Percentiles rank a stretch among this genome's conserved stretches.
Evolutionary conservation across 2,113 vertebrate genomes (phyloP).

Genomic region (Cairina moschata): DNA sequence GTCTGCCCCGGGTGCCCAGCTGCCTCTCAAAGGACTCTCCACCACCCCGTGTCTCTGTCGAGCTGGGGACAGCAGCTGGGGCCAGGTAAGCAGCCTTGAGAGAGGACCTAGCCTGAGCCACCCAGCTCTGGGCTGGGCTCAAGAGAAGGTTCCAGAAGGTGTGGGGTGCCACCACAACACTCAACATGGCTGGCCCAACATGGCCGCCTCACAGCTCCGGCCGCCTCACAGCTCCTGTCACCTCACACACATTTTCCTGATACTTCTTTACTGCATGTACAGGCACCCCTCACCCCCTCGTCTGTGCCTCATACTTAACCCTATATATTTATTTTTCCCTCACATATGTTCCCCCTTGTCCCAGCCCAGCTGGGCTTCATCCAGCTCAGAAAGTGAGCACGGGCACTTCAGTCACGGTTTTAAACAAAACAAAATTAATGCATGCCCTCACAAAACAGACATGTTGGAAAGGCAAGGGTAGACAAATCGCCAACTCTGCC

Average conservation of each 20-base stretch:
- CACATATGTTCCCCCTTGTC: neutral
- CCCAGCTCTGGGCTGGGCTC: accelerated
- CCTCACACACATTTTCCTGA: neutral
- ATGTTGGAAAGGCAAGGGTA: neutral
- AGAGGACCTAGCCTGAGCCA: accelerated
- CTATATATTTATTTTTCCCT: neutral
- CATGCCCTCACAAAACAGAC: neutral
- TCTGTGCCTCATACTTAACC: neutral
- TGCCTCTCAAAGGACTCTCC: accelerated
- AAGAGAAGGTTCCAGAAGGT: neutral
- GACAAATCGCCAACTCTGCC: neutral
- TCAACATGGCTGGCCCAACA: neutral
- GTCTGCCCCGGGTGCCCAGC: accelerated
- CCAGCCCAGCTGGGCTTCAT: accelerated
- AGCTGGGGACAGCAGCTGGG: accelerated
- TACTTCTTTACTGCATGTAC: accelerated
- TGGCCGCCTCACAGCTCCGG: neutral
- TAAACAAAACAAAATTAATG: neutral
- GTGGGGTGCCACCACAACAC: neutral
- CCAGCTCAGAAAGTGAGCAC: neutral
- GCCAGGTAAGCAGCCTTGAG: accelerated
- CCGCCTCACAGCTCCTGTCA: accelerated
- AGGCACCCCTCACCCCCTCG: accelerated
- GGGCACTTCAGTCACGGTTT: neutral
- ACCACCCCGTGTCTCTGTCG: accelerated